phyloP scores from a whole-genome alignment of 2,797 vertebrate species.

The Halcyon chelicuti region DNA sequence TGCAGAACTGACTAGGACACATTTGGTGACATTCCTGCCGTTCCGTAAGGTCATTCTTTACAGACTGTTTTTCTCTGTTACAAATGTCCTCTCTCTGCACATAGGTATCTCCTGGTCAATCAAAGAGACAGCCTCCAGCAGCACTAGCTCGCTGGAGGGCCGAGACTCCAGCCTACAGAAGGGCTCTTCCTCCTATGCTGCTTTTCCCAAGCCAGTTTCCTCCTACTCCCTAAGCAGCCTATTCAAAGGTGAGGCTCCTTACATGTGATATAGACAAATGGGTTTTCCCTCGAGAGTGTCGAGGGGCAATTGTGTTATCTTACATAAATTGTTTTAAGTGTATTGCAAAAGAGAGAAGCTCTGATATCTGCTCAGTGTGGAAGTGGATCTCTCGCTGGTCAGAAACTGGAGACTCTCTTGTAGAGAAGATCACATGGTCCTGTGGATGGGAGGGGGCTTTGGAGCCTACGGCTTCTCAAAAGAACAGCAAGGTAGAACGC shows the following conservation, averaged over 20 bases:
- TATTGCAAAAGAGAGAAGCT: not conserved
- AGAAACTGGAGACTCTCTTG: not conserved
- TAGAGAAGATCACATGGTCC: not conserved
- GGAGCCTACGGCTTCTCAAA: not conserved
- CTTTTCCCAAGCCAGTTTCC: conserved; percentile 85
- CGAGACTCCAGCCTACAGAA: conserved; percentile 83
- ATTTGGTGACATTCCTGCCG: not conserved
- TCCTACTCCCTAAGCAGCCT: conserved; percentile 91
- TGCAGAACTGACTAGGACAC: not conserved
- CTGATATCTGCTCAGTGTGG: not conserved
- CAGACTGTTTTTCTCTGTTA: not conserved
- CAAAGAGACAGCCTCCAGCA: conserved; percentile 88
- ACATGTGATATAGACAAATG: not conserved
- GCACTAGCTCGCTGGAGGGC: conserved; percentile 71
- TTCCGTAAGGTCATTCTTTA: not conserved
- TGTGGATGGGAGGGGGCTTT: not conserved
- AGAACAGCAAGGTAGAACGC: not conserved
- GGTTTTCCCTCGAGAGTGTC: not conserved
- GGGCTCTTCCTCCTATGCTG: conserved; percentile 72
- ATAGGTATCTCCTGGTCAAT: conserved; percentile 96
- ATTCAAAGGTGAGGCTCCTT: conserved; percentile 87
- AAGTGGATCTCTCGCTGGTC: not conserved
- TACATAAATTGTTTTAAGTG: not conserved
- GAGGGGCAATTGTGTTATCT: not conserved
- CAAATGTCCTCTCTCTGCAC: not conserved